Evolutionary conservation across 2,113 vertebrate species (phyloP).

Genomic region (Psilopsiagon aurifrons): DNA sequence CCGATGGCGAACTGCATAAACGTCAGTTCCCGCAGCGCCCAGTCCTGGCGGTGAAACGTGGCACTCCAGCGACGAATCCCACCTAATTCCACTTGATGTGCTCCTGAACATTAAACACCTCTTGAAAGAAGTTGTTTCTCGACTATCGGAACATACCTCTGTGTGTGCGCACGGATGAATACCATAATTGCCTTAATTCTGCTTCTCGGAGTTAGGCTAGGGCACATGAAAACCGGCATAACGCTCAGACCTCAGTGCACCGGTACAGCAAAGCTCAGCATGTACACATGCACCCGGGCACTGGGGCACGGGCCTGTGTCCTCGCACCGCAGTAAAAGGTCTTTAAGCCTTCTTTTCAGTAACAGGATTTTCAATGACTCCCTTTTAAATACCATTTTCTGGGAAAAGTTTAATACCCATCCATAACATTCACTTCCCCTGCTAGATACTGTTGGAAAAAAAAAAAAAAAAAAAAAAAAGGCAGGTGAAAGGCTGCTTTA

Average conservation of each 20-base stretch:
- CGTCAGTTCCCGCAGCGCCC: not conserved
- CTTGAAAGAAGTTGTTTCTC: not conserved
- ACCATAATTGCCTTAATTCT: not conserved
- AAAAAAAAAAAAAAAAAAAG: not conserved
- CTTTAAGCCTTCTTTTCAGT: not conserved
- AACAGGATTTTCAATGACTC: not conserved
- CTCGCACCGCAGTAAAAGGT: fast-evolving
- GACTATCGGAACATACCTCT: not conserved
- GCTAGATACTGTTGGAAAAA: not conserved
- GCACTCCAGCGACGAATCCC: fast-evolving
- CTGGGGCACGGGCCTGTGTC: fast-evolving
- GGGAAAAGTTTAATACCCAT: not conserved
- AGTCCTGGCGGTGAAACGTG: not conserved
- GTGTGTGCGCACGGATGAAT: not conserved
- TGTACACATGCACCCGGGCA: fast-evolving
- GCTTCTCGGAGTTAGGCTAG: not conserved
- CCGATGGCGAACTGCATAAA: not conserved
- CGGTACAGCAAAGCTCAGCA: not conserved
- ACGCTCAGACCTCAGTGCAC: no score
- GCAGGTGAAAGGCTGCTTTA: slow-evolving; percentile 53
- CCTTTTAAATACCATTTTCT: not conserved
- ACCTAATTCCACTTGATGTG: not conserved
- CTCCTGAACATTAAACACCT: not conserved
- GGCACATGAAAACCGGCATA: not conserved
- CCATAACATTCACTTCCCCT: not conserved